Percentiles rank a stretch among this genome's conserved stretches.
Evolutionary conservation across 1,140 invertebrate species (phyloP).

Genomic region (Drosophila melanica): DNA sequence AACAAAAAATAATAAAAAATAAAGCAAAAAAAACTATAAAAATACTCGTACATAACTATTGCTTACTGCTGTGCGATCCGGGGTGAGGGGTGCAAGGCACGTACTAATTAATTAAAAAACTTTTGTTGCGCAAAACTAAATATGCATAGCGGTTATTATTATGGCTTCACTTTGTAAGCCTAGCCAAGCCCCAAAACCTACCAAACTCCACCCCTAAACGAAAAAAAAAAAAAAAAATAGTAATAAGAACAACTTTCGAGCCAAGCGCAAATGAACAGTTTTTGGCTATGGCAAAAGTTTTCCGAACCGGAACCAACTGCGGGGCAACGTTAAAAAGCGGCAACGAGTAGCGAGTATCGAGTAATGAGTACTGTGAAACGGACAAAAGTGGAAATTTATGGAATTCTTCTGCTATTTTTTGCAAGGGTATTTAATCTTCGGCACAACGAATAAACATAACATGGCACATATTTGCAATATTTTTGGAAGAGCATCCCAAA

Average conservation of each 20-base stretch:
- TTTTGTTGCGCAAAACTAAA: constrained; percentile 68
- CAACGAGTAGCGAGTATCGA: not conserved
- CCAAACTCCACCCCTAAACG: not conserved
- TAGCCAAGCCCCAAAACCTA: not conserved
- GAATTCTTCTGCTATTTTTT: no score
- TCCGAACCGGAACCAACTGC: not conserved
- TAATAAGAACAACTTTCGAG: constrained; percentile 28
- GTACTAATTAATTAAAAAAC: constrained; percentile 81
- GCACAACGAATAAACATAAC: no score
- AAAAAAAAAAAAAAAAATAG: constrained; percentile 10
- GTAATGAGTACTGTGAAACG: constrained; percentile 2
- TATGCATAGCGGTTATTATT: constrained; percentile 71
- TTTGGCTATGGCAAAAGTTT: constrained; percentile 41
- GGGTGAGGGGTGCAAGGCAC: constrained; percentile 12
- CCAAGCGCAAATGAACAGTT: constrained; percentile 41
- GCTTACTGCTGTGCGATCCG: constrained; percentile 1
- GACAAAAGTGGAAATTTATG: no score
- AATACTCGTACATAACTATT: constrained; percentile 41
- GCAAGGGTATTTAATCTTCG: no score
- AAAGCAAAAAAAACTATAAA: not conserved
- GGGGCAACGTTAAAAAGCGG: not conserved
- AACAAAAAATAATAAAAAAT: no score
- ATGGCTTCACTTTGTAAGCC: constrained; percentile 49
- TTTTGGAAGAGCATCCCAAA: no score
- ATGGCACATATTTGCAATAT: no score